phyloP scores from a whole-genome alignment of 2,113 vertebrate genomes.

The Corvus hawaiiensis region DNA sequence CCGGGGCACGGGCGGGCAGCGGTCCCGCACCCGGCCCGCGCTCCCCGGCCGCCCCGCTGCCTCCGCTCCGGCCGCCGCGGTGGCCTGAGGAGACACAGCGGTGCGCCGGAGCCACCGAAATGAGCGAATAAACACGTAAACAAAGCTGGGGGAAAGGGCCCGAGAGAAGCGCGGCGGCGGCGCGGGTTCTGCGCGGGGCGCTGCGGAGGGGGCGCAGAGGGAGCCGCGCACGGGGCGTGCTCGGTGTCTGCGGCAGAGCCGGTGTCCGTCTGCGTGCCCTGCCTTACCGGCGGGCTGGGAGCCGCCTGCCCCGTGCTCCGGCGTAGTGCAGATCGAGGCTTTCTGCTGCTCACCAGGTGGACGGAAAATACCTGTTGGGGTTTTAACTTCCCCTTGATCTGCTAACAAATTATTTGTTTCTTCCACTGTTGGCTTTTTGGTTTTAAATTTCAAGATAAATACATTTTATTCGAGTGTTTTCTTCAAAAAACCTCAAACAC shows the following conservation, averaged over 20 bases:
- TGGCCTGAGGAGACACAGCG: too few relatives aligned
- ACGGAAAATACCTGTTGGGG: neutral
- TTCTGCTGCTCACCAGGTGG: neutral
- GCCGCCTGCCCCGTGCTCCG: too few relatives aligned
- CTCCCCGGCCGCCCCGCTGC: too few relatives aligned
- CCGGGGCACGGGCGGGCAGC: too few relatives aligned
- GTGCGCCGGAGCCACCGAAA: neutral
- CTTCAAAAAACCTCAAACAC: neutral
- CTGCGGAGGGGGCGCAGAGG: too few relatives aligned
- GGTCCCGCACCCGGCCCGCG: too few relatives aligned
- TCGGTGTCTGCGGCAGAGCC: rapidly evolving
- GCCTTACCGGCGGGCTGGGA: neutral
- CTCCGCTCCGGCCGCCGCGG: too few relatives aligned
- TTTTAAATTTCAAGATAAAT: neutral
- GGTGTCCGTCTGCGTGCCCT: rapidly evolving
- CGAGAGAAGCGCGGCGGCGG: too few relatives aligned
- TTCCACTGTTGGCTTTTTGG: neutral
- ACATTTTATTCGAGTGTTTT: neutral
- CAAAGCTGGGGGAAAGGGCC: too few relatives aligned
- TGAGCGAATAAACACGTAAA: neutral
- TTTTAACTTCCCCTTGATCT: neutral
- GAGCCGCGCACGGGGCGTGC: rapidly evolving
- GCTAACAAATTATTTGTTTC: neutral
- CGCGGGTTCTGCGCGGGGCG: neutral
- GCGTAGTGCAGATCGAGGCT: rapidly evolving